Evolutionary conservation across 2,113 vertebrate species (phyloP).

Genomic region (Fregata magnificens): DNA sequence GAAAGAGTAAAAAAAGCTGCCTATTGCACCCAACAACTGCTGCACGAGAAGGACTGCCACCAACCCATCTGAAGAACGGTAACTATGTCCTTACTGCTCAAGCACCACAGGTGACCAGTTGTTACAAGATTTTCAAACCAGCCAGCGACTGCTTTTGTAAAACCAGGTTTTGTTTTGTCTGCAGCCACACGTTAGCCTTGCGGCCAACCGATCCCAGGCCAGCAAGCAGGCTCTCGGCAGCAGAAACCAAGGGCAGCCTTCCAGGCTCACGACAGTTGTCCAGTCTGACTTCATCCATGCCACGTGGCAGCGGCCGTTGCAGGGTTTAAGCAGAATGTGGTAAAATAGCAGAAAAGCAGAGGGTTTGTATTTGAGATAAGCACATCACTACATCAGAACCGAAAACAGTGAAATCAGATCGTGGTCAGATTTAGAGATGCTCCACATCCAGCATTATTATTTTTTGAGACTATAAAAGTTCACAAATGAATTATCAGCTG

Average conservation of each 20-base stretch:
- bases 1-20: not conserved
- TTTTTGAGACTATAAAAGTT: not conserved
- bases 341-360: not conserved
- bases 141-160: not conserved
- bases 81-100: not conserved
- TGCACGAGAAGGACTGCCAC: not conserved
- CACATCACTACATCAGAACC: not conserved
- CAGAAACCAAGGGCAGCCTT: not conserved
- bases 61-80: not conserved
- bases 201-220: not conserved
- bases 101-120: not conserved
- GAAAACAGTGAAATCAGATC: not conserved
- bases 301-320: not conserved
- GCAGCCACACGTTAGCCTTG: not conserved
- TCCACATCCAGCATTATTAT: not conserved
- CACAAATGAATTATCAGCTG: not conserved
- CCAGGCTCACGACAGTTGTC: not conserved
- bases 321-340: not conserved
- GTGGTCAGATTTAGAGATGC: not conserved
- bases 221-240: not conserved
- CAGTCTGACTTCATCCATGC: not conserved
- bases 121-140: not conserved
- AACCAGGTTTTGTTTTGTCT: not conserved
- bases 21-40: not conserved
- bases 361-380: not conserved